Evolutionary conservation across 2,113 vertebrate species (phyloP).

Genomic region (Phylloscopus trochilus): DNA sequence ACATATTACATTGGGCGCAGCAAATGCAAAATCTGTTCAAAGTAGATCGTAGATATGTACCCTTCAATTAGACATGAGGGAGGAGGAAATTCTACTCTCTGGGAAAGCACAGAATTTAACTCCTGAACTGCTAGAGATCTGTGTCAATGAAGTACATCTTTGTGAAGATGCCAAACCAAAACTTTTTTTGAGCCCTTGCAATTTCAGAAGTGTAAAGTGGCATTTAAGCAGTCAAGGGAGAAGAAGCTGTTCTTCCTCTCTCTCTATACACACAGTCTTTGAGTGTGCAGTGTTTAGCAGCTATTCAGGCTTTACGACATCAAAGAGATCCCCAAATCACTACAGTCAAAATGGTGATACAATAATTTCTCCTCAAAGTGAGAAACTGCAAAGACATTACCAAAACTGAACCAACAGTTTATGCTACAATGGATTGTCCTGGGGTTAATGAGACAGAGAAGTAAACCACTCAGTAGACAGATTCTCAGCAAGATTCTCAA

Average conservation of each 20-base stretch:
- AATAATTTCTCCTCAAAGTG: neutral
- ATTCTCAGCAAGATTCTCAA: neutral
- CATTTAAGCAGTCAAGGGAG: neutral
- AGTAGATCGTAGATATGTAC: slow-evolving; percentile 7
- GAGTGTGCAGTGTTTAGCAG: neutral
- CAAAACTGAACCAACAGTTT: neutral
- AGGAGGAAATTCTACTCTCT: slow-evolving; percentile 42
- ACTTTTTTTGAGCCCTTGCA: neutral
- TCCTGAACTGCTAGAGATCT: slow-evolving; percentile 1
- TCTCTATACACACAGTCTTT: neutral
- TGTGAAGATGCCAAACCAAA: neutral
- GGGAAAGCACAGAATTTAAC: slow-evolving; percentile 31
- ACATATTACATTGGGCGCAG: slow-evolving; percentile 37
- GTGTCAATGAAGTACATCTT: neutral
- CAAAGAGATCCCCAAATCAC: neutral
- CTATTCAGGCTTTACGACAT: neutral
- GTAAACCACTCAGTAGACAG: neutral
- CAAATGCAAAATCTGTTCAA: slow-evolving; percentile 26
- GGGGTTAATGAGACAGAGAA: neutral
- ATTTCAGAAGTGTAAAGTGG: neutral
- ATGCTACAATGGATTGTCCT: neutral
- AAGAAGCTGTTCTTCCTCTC: neutral
- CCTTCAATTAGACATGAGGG: slow-evolving; percentile 33
- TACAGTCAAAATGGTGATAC: neutral
- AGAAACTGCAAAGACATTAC: neutral